Evolutionary conservation across 2,113 vertebrate genomes (phyloP).

Genomic region (Centropus unirufus): DNA sequence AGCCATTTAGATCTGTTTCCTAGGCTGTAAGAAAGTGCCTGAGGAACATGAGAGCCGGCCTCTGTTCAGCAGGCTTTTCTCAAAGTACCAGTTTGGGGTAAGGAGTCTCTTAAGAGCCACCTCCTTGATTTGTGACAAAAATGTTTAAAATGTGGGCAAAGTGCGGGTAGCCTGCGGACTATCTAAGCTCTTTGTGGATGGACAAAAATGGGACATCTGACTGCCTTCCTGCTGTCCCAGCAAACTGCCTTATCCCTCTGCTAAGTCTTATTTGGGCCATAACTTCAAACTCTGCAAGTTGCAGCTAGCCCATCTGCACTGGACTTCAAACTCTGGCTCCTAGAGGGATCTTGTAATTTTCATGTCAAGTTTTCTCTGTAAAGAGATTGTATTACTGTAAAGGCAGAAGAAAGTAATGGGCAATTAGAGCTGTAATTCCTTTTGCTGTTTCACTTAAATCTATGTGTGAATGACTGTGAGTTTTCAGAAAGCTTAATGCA

Average conservation of each 20-base stretch:
- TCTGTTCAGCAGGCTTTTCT: background rate
- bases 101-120: background rate
- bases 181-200: background rate
- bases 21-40: background rate
- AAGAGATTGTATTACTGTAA: background rate
- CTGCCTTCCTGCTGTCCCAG: background rate
- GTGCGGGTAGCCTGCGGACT: background rate
- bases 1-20: background rate
- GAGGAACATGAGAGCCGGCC: background rate
- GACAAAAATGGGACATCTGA: background rate
- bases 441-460: background rate
- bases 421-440: background rate
- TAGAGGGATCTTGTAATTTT: background rate
- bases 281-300: background rate
- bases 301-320: background rate
- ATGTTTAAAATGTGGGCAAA: background rate
- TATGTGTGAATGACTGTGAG: background rate
- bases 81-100: background rate
- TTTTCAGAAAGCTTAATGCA: background rate
- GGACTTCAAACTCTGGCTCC: background rate
- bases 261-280: background rate
- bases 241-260: background rate
- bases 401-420: background rate
- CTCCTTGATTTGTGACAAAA: background rate
- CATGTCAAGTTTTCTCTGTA: fast-evolving